Base-by-base conservation (phyloP, 2,797 vertebrate species). In the Geotria australis region DNA sequence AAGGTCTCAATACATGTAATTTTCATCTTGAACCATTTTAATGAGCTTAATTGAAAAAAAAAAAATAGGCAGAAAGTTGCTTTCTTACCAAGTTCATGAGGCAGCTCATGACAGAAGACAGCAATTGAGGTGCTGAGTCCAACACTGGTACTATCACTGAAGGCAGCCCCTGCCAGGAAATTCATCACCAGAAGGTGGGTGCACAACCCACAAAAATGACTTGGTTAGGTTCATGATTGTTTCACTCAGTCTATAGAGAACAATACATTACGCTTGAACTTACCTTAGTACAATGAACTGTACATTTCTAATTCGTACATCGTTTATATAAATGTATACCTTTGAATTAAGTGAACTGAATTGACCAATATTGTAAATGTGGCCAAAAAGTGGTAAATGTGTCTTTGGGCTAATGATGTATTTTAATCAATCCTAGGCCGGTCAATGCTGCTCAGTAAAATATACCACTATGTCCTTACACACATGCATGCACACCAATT, bases 111-210 rank as follows among this genome's bases (percentile, higher is more conserved):
- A 70, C 91, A 96, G 73, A 98, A 98, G 56, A 98, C 91, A 3
- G 91, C 89, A 64, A 98, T 81, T 2, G 89, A 98, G 2, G 91
- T 98, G 59, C 91, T 98, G 72, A 98, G 86, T 61, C 91, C 91
- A 60, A 89, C 86, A 0, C 86, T 86, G 65, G 89, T 64, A 62
- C 85, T 86, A 7, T 81, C 77, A 63, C 89, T 95, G 69, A 98
- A 98, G 2, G 91, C 85, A 56, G 91, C 89, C 61, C 91, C 89
- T 96, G 63, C 2, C 60, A 63, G 62, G 62, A 67, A 14, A 66
- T 38, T 38, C 4, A 38, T 38, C 24, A 53, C 47, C 60, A 47
- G 63, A 2, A 4, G 2, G 45, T 1, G 57, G 63, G 38, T 14
- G 49, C 49, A 14, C 14, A 11, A 62, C 6, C 58, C 10, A 10